These are phyloP conservation scores for Clavelina lepadiformis DNA, from an alignment of 23 tunicate species.

Conservation along the genomic window DNA sequence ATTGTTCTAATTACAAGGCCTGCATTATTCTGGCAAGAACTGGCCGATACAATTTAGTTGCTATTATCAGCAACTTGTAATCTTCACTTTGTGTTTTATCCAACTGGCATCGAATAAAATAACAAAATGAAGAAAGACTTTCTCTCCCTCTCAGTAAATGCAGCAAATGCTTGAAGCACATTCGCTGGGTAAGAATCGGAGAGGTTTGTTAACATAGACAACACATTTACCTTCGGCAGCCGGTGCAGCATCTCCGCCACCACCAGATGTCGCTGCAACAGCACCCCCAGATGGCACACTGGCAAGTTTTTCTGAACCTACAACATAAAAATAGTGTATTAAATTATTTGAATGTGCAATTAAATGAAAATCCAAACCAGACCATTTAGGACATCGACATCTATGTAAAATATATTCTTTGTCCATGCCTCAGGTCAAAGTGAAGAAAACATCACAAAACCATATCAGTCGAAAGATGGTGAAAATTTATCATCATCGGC, in stretches of 20 bases:
- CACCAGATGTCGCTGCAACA: conserved; percentile 43
- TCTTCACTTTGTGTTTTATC: too few species aligned
- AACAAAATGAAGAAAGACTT: not conserved
- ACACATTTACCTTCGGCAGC: conserved; percentile 70
- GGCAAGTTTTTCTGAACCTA: conserved; percentile 79
- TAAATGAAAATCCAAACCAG: too few species aligned
- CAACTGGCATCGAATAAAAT: too few species aligned
- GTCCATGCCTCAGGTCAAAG: conserved; percentile 46
- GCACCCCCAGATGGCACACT: conserved; percentile 99
- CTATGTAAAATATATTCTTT: too few species aligned
- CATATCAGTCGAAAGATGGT: conserved; percentile 70
- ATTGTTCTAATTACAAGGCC: too few species aligned
- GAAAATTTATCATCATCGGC: conserved; percentile 52
- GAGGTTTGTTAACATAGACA: not conserved
- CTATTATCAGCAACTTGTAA: too few species aligned
- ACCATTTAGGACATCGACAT: too few species aligned
- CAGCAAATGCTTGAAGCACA: conserved; percentile 24
- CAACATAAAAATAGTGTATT: conserved; percentile 8
- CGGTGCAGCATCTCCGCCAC: conserved; percentile 51
- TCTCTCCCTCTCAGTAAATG: conserved; percentile 69
- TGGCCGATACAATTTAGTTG: too few species aligned
- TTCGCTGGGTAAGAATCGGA: conserved; percentile 20
- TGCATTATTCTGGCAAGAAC: too few species aligned
- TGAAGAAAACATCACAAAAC: conserved; percentile 29
- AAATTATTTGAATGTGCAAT: too few species aligned